Evolutionary conservation across 2,888 invertebrate genomes (phyloP).

Genomic region (Cerastoderma edule): DNA sequence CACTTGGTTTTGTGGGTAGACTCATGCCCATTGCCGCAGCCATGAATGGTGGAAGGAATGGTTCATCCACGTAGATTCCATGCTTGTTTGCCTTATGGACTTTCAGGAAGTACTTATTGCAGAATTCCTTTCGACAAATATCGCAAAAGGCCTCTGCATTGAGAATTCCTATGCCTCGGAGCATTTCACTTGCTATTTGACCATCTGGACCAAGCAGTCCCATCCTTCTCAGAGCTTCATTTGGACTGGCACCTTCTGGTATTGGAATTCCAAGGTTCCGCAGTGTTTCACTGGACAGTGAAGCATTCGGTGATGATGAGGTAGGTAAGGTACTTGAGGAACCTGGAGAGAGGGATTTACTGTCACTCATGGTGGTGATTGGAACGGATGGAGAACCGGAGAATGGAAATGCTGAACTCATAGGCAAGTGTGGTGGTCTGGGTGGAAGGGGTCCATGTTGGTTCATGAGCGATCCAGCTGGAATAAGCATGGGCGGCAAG

Average conservation of each 20-base stretch:
- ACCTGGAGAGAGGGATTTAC: constrained; percentile 51
- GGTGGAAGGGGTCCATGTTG: constrained; percentile 71
- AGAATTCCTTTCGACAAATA: constrained; percentile 89
- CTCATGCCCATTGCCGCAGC: constrained; percentile 54
- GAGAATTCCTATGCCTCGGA: constrained; percentile 70
- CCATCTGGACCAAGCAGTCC: constrained; percentile 55
- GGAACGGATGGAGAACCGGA: constrained; percentile 53
- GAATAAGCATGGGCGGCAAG: constrained; percentile 81
- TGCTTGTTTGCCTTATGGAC: constrained; percentile 83
- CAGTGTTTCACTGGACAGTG: constrained; percentile 51
- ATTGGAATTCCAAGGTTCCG: constrained; percentile 60
- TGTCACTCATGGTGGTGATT: constrained; percentile 45
- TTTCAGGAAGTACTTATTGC: constrained; percentile 82
- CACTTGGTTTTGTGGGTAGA: constrained; percentile 61
- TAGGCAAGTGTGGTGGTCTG: constrained; percentile 70
- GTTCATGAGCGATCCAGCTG: constrained; percentile 73
- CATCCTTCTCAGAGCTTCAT: constrained; percentile 56
- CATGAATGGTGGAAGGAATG: constrained; percentile 57
- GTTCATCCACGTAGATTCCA: constrained; percentile 74
- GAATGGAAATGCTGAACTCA: constrained; percentile 73
- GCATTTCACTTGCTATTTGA: constrained; percentile 62
- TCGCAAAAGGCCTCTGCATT: constrained; percentile 94
- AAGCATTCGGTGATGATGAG: constrained; percentile 59
- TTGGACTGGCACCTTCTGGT: constrained; percentile 59
- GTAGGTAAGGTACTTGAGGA: constrained; percentile 58